Percentiles rank a stretch among this genome's conserved stretches.
These are phyloP conservation scores for Catagonus wagneri DNA, from an alignment of 2,113 vertebrate genomes.

Conservation along the genomic window DNA sequence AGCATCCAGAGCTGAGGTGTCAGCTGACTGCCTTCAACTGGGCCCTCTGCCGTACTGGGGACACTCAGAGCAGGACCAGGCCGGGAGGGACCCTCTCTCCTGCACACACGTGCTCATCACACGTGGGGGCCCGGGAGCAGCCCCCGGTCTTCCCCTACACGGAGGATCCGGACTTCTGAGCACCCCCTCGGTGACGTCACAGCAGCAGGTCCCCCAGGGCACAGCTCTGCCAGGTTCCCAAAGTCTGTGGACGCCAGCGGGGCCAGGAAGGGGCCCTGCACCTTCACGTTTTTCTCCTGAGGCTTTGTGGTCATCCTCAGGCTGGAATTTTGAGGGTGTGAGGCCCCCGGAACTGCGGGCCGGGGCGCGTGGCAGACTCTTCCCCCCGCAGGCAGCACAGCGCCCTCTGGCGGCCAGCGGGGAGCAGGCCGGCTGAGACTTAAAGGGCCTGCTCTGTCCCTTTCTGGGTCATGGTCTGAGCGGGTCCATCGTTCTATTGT, in stretches of 20 bases:
- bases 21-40: not conserved
- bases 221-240: not conserved
- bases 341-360: not conserved
- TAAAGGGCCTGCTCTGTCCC: rapidly evolving
- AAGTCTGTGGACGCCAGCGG: not conserved
- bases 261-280: not conserved
- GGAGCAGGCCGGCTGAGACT: rapidly evolving
- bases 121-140: not conserved
- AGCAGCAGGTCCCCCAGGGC: too few relatives aligned
- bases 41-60: not conserved
- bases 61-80: not conserved
- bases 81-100: not conserved
- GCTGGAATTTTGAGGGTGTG: not conserved
- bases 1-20: not conserved
- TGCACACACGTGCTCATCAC: not conserved
- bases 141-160: too few relatives aligned
- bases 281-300: not conserved
- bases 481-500: not conserved
- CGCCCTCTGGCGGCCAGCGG: not conserved
- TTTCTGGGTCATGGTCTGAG: not conserved
- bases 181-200: not conserved
- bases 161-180: not conserved
- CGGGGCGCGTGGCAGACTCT: not conserved
- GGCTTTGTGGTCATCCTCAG: not conserved
- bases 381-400: too few relatives aligned